Conservation (phyloP, 2,888 invertebrate genomes). For the Carpatolechia fugitivella region DNA sequence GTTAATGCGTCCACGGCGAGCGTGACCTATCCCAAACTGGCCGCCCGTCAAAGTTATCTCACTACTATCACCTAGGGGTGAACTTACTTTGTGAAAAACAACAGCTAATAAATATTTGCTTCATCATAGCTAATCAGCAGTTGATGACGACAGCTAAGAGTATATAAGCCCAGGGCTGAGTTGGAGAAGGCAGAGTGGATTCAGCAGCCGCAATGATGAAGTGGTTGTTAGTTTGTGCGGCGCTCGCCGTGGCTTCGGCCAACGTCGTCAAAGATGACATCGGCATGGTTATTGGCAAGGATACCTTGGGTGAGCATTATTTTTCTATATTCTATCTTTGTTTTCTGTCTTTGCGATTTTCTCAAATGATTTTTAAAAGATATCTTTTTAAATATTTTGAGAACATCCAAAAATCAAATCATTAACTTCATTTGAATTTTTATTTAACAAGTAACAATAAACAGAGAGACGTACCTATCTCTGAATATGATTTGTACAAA, state of each 20-base stretch:
- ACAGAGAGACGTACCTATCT: no score
- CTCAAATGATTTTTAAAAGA: no score
- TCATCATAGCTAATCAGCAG: no score
- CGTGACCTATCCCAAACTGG: background rate
- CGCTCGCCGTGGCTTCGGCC: conserved; percentile 50
- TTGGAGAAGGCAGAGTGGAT: conserved; percentile 28
- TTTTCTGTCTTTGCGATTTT: background rate
- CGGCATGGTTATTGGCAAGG: conserved; percentile 50
- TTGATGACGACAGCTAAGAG: conserved; percentile 11
- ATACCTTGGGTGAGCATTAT: conserved; percentile 49
- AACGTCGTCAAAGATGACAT: conserved; percentile 52
- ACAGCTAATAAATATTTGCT: no score
- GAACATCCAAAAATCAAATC: no score
- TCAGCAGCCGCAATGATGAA: conserved; percentile 39
- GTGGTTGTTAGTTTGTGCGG: conserved; percentile 47
- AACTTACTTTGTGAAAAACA: background rate
- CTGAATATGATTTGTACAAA: no score
- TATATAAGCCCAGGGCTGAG: conserved; percentile 45
- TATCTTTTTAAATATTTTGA: no score
- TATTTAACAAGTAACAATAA: no score
- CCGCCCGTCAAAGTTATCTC: conserved; percentile 21
- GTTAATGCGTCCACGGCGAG: no score
- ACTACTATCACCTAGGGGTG: no score
- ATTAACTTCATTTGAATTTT: no score
- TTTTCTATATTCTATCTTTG: background rate